Base-by-base conservation (phyloP, 2,113 vertebrate genomes). In the Puntigrus tetrazona region DNA sequence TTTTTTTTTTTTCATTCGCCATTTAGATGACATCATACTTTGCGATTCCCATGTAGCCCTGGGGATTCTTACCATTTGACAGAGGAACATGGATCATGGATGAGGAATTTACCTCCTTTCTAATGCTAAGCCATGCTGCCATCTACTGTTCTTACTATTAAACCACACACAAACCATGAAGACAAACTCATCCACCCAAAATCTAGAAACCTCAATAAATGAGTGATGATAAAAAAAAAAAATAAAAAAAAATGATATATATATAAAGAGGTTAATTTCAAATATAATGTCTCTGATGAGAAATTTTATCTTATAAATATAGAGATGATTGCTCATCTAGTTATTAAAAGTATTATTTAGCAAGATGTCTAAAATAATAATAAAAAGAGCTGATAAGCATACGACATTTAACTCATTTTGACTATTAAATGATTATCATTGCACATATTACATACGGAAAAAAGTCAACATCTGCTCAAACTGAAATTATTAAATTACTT, bases 21-120 rank as follows among this genome's bases (percentile, higher is more conserved):
- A 47, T 79, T 76, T 61, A 70, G 87, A 88, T 88, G 87, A 88
- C 87, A 83, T 88, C 84, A 88, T 88, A 59, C 83, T 38, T 82
- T 83, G 57, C 31, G 67, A 67, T 82, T 88, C 31, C 75, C 38
- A 78, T 81, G 55, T 25, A 73, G 29, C 75, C 50, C 27, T 11
- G 59, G 65, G 20, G 11, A 52, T 47, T 72, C 63, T 72, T 14
- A 72, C 27, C 61, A 63, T 75, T 34, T 69, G 78, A 74, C 9
- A 82, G 72, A 43, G 29, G 47, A 63, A 43, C 63, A 72, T 13
- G 29, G 34, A n/a, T 61, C 36, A 78, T 74, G 61, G 47, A 70
- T 61, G 22, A 77, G 55, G 27, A 31, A 67, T 34, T 65, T 50
- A 50, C 20, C 27, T 41, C 18, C 6, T 18, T 81, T 27, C 57